A percentile compares a stretch with the other conserved stretches of the same genome.
phyloP scores from a whole-genome alignment of 2,113 vertebrate species.

The Leuciscus idus region DNA sequence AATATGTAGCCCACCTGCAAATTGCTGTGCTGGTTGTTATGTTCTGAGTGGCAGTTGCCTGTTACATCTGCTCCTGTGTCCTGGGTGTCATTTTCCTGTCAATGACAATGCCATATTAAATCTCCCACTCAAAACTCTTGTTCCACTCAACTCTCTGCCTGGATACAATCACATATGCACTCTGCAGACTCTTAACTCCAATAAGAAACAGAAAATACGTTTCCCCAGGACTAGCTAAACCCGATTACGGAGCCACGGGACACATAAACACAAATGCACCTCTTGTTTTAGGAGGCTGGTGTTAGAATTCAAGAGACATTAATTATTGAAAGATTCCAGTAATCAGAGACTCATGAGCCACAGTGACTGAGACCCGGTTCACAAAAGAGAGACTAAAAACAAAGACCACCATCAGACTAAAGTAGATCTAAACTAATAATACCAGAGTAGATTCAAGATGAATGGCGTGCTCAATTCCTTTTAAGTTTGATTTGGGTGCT shows the following conservation, averaged over 20 bases:
- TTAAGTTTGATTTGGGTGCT: no score
- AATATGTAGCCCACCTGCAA: conserved; percentile 43
- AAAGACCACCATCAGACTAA: conserved; percentile 41
- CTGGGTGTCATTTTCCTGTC: conserved; percentile 71
- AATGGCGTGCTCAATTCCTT: no score
- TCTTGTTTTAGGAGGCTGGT: conserved; percentile 69
- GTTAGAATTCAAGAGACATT: conserved; percentile 72
- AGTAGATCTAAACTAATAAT: neutral
- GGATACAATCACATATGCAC: conserved; percentile 16
- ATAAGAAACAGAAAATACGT: neutral
- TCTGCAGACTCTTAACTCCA: neutral
- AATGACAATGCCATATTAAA: conserved; percentile 34
- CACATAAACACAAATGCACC: conserved; percentile 14
- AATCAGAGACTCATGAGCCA: conserved; percentile 72
- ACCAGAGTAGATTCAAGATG: no score
- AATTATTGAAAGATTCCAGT: conserved; percentile 77
- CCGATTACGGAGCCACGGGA: neutral
- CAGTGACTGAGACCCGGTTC: conserved; percentile 72
- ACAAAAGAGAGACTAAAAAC: conserved; percentile 64
- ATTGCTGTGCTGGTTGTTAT: conserved; percentile 63
- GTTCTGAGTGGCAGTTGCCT: conserved; percentile 66
- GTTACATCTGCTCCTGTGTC: conserved; percentile 68
- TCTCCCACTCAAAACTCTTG: neutral
- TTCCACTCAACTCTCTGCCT: neutral
- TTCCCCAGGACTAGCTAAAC: neutral